Evolutionary conservation across 2,797 vertebrate genomes (phyloP), one percentile per base, ranked within the genome.

Genomic region (Sebastes umbrosus): DNA sequence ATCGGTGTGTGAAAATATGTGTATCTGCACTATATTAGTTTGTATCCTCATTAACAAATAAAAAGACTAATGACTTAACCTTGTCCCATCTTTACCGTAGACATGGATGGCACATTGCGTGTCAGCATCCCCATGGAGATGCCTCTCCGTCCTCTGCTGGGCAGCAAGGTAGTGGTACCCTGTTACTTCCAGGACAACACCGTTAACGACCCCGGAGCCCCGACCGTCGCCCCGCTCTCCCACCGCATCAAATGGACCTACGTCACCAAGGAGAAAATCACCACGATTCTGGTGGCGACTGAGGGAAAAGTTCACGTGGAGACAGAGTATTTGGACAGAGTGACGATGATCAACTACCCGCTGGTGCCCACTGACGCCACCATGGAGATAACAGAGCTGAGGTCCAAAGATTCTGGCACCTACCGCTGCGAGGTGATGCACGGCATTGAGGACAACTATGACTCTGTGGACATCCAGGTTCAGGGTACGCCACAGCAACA

Each of bases 201-300:
- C 14, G 92, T 96, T 62, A 93, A 96, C 0, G 96, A 98, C 85
- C 96, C 96, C 25, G 97, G 95, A 4, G 93, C 96, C 2, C 95
- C 96, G 2, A 95, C 93, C 52, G 83, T 95, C 0, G 63, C 92
- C 5, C 95, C 97, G 0, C 95, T 98, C n/a, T 91, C 96, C 68
- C 97, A 99, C 1, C 96, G 97, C 64, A 98, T 99, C 95, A 99
- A 98, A 85, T 99, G 99, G 99, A 97, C 96, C 91, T 96, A 95
- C 14, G 81, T 98, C 43, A 95, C 95, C 43, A 97, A 97, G 2
- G 96, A 96, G 36, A 96, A 95, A 18, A 94, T 96, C 65, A 93
- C 95, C 1, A 95, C 96, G 11, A 94, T 99, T 77, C 91, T 99
- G 50, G 97, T 98, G 88, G 98, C 98, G 24, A 95, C 96, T 0